Percentiles rank a stretch among this genome's conserved stretches.
These are phyloP conservation scores for Rhyacichthys aspro DNA, from an alignment of 2,797 vertebrate genomes.

Conservation along the genomic window DNA sequence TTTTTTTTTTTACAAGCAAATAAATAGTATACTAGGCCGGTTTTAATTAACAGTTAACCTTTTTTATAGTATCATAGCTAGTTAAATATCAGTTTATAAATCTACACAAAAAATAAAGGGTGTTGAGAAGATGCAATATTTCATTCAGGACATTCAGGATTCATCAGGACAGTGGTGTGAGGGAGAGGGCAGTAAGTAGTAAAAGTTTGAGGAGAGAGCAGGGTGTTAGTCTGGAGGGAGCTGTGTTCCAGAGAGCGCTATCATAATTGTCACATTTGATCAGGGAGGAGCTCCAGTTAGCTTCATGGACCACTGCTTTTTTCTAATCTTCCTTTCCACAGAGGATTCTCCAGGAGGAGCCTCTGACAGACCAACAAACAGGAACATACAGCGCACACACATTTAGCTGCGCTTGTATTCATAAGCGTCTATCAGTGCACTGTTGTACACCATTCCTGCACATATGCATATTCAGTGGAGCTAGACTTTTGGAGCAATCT, in stretches of 20 bases:
- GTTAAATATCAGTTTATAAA: too few species aligned
- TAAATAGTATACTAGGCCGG: too few species aligned
- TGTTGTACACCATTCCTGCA: slow-evolving; percentile 8
- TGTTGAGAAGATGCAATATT: too few species aligned
- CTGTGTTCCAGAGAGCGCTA: slow-evolving; percentile 61
- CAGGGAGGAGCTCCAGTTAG: slow-evolving; percentile 64
- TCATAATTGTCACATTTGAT: slow-evolving; percentile 80
- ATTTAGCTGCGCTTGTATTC: background rate
- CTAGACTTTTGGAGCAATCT: background rate
- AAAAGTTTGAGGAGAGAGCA: slow-evolving; percentile 44
- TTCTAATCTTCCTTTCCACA: slow-evolving; percentile 40
- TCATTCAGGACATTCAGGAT: too few species aligned
- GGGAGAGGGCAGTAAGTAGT: slow-evolving; percentile 37
- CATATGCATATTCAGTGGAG: slow-evolving; percentile 18
- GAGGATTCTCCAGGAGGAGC: slow-evolving; percentile 49
- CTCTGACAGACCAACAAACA: slow-evolving; percentile 40
- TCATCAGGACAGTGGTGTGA: slow-evolving; percentile 15
- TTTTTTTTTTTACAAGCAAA: too few species aligned
- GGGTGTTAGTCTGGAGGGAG: slow-evolving; percentile 51
- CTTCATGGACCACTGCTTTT: slow-evolving; percentile 71
- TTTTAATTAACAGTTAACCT: too few species aligned
- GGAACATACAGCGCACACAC: slow-evolving; percentile 24
- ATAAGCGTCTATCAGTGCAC: slow-evolving; percentile 20
- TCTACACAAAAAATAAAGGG: too few species aligned
- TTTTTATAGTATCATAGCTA: too few species aligned